Evolutionary conservation across 2,888 invertebrate species (phyloP), one percentile per base, ranked within the genome.

Genomic region (Alcis repandata): DNA sequence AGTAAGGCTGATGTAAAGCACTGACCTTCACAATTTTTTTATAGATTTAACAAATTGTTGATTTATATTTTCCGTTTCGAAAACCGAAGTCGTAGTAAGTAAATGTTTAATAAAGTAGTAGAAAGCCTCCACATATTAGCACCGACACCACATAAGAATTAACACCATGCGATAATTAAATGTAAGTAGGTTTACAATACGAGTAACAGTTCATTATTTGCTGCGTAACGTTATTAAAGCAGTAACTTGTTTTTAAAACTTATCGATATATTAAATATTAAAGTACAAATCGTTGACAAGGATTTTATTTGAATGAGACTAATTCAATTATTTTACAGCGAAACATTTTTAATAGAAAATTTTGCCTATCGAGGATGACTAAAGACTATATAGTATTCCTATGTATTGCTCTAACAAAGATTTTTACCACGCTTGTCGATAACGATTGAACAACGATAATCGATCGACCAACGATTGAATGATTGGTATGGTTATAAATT

Each of bases 111-210:
- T 40, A 49, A 13, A 20, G 22, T 54, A 54, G 51, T 53, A 62
- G 45, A 56, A 70, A 71, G 71, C 68, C 58, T 19, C 36, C 43
- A 64, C 54, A 63, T 69, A 59, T 66, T 73, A 71, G 62, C 59
- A 70, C 73, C 73, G 69, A 74, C 74, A 74, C 74, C 74, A 59
- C 66, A 40, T 48, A 63, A 43, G 54, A 60, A 60, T 67, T 43
- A 69, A 72, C 72, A 67, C 64, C 74, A 72, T 72, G 74, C 72
- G 52, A 59, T 43, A 33, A 38, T 63, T 51, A 51, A 15, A 27
- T 1, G 27, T 27, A 27, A 27, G 15, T 40, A 49, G 11, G n/a
- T 17, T n/a, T 22, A 3, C 13, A 13, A 19, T 0, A 13, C 19
- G 43, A 43, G 19, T 45, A 2, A 49, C 9, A 32, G 27, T 27